phyloP scores from a whole-genome alignment of 2,113 vertebrate species.

The Elanus axillaris region DNA sequence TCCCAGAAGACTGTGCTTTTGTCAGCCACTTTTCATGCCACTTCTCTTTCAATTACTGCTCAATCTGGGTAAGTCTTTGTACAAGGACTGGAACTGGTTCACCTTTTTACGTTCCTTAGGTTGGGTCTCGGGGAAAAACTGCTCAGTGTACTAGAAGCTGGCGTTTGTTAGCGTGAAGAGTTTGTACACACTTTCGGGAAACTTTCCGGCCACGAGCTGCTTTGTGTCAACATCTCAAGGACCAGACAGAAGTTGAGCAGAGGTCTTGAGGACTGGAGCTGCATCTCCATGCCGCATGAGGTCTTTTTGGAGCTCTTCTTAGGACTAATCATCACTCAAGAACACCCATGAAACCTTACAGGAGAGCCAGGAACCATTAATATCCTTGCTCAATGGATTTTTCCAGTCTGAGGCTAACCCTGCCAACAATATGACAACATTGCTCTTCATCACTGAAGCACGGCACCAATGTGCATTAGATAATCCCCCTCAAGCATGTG shows the following conservation, averaged over 20 bases:
- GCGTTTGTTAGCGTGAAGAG: accelerated
- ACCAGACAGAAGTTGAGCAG: background rate
- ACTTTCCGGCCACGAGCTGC: background rate
- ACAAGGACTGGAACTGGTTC: background rate
- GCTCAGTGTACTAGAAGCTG: background rate
- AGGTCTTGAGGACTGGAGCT: background rate
- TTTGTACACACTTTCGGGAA: background rate
- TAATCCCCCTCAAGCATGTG: background rate
- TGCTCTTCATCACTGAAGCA: background rate
- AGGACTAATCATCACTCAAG: background rate
- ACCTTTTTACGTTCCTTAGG: background rate
- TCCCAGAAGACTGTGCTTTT: background rate
- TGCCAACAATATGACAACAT: conserved; percentile 16
- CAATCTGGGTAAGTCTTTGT: background rate
- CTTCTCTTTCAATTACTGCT: background rate
- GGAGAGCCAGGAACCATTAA: background rate
- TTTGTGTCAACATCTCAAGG: background rate
- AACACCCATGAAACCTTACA: background rate
- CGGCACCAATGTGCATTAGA: background rate
- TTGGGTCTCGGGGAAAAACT: background rate
- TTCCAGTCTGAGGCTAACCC: background rate
- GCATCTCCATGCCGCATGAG: background rate
- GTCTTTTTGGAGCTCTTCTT: background rate
- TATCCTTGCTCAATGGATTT: background rate
- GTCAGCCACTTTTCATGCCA: background rate